Evolutionary conservation across 2,797 vertebrate genomes (phyloP).

Genomic region (Nothura maculosa): DNA sequence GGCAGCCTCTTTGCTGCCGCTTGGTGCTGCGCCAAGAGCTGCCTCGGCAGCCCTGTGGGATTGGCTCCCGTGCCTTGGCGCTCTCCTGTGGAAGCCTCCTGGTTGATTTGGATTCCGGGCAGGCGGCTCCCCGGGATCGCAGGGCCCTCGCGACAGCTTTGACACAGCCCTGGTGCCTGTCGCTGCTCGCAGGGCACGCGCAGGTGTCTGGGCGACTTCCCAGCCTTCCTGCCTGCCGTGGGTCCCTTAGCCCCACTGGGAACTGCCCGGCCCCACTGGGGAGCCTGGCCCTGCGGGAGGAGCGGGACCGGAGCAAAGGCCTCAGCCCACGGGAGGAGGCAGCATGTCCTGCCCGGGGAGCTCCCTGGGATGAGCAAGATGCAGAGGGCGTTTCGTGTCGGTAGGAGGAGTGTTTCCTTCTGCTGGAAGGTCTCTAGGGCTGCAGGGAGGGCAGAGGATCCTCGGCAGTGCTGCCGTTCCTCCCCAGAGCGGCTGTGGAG

Average conservation of each 20-base stretch:
- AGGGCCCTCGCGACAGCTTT: not conserved
- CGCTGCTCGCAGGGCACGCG: not conserved
- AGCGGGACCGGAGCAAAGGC: not conserved
- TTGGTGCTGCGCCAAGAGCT: not conserved
- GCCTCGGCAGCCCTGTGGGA: not conserved
- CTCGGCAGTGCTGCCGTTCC: not conserved
- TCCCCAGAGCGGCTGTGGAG: fast-evolving
- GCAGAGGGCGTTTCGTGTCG: not conserved
- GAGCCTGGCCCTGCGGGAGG: not conserved
- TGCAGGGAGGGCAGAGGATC: fast-evolving
- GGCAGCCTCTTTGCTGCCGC: not conserved
- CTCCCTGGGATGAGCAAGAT: not conserved
- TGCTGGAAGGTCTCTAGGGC: not conserved
- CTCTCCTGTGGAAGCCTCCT: not conserved
- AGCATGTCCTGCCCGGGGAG: no score
- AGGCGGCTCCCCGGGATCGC: not conserved
- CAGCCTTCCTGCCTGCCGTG: not conserved
- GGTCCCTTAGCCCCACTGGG: constrained; percentile 27
- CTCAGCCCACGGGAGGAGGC: not conserved
- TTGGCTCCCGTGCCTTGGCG: fast-evolving
- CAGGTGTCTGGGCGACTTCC: constrained; percentile 32
- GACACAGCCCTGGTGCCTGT: not conserved
- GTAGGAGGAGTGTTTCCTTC: not conserved
- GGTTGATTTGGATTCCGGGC: not conserved
- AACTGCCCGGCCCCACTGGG: not conserved